Conservation (phyloP, 2,888 invertebrate genomes). For the Scaptomyza caliginosa region DNA sequence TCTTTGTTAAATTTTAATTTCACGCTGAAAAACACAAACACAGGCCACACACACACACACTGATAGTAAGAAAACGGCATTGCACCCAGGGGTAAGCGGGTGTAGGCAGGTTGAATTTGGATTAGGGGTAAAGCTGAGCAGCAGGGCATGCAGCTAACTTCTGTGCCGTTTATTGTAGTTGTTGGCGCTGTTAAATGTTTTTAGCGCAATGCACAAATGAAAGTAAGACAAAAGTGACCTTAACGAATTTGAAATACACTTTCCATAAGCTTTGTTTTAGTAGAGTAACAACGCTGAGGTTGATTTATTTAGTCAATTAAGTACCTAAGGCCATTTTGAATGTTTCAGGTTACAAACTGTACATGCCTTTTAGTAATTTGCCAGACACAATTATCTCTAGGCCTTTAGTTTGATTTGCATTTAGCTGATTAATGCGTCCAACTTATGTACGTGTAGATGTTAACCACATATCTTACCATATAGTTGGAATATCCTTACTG, state of each 20-base stretch:
- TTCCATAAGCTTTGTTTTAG: background rate
- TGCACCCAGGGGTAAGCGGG: background rate
- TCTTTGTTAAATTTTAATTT: slow-evolving; percentile 80
- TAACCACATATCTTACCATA: slow-evolving; percentile 42
- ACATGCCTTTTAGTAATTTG: background rate
- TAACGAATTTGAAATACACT: slow-evolving; percentile 11
- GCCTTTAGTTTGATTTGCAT: slow-evolving; percentile 15
- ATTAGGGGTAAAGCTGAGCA: slow-evolving; percentile 7
- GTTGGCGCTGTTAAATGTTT: slow-evolving; percentile 67
- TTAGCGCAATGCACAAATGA: slow-evolving; percentile 39
- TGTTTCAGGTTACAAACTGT: too few species aligned
- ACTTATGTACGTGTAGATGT: slow-evolving; percentile 5
- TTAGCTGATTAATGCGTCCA: slow-evolving; percentile 10
- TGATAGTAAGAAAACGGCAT: slow-evolving; percentile 40
- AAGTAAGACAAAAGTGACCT: slow-evolving; percentile 23
- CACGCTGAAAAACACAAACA: slow-evolving; percentile 74
- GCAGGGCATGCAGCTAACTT: slow-evolving; percentile 39
- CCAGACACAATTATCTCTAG: background rate
- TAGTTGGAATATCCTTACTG: slow-evolving; percentile 33
- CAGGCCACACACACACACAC: slow-evolving; percentile 22
- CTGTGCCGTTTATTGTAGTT: slow-evolving; percentile 48
- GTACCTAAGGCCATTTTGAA: too few species aligned
- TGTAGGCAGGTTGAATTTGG: background rate
- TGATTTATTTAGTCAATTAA: too few species aligned
- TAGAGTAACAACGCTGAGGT: too few species aligned